Conservation (phyloP, 2,797 vertebrate species). For the Harpagifer antarcticus region DNA sequence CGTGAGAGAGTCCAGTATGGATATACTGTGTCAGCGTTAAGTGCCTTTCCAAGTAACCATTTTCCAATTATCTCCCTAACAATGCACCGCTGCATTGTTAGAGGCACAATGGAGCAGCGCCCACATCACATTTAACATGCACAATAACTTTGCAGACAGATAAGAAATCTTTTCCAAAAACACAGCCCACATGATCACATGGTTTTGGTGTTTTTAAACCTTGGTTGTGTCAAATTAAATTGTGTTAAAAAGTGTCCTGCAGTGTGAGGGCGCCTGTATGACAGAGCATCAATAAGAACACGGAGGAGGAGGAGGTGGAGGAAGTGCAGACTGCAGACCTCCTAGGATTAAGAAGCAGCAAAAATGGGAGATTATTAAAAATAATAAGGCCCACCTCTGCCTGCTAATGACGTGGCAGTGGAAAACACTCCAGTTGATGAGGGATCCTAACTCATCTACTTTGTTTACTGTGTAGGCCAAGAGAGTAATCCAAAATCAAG, state of each 20-base stretch:
- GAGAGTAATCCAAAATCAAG: slow-evolving; percentile 42
- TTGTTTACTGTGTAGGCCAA: slow-evolving; percentile 56
- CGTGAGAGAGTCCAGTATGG: neutral
- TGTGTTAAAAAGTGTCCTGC: slow-evolving; percentile 33
- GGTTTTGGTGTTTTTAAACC: neutral
- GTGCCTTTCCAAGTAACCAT: slow-evolving; percentile 35
- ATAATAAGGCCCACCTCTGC: slow-evolving; percentile 78
- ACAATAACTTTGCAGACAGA: neutral
- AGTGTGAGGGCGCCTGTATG: slow-evolving; percentile 17
- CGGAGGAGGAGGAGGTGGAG: slow-evolving; percentile 9
- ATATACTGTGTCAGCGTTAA: neutral
- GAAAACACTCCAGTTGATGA: slow-evolving; percentile 68
- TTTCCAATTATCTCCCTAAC: slow-evolving; percentile 17
- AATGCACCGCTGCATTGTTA: slow-evolving; percentile 20
- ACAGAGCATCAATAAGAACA: slow-evolving; percentile 64
- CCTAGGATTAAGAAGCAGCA: slow-evolving; percentile 70
- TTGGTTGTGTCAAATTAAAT: slow-evolving; percentile 14
- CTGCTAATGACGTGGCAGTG: slow-evolving; percentile 64
- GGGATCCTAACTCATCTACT: slow-evolving; percentile 63
- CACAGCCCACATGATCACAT: neutral
- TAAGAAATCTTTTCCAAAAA: neutral
- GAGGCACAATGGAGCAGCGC: slow-evolving; percentile 33
- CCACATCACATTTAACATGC: slow-evolving; percentile 16
- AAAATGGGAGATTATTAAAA: slow-evolving; percentile 80
- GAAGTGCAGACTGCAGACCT: slow-evolving; percentile 70